Conservation (phyloP, 2,888 invertebrate species). For the Pasiphila rectangulata region DNA sequence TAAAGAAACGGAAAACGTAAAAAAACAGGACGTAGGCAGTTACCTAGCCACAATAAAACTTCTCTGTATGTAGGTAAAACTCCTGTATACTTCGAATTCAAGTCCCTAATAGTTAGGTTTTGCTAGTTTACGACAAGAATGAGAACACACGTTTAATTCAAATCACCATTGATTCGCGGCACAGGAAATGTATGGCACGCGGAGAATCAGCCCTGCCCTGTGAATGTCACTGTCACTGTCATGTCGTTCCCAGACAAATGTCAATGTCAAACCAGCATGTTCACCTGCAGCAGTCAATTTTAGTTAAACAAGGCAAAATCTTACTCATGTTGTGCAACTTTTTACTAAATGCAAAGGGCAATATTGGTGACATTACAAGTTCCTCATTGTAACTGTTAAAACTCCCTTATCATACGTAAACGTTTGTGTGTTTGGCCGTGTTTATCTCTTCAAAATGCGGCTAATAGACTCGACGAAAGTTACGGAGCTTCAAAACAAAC, state of each 20-base stretch:
- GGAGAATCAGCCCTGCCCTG: not conserved
- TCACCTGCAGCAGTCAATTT: constrained; percentile 19
- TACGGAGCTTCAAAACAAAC: constrained; percentile 84
- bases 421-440: constrained; percentile 4
- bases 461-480: constrained; percentile 80
- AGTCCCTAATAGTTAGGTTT: no score
- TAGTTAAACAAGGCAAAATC: constrained; percentile 26
- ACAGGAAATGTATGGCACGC: no score
- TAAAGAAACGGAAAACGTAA: not conserved
- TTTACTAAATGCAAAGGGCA: constrained; percentile 40
- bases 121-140: no score
- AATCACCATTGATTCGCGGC: not conserved
- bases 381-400: constrained; percentile 10
- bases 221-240: constrained; percentile 2
- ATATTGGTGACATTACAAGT: constrained; percentile 27
- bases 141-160: no score
- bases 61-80: no score
- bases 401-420: constrained; percentile 1
- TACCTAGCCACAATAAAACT: constrained; percentile 1
- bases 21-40: not conserved
- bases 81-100: no score
- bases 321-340: constrained; percentile 55
- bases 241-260: constrained; percentile 7
- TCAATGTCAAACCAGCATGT: constrained; percentile 32
- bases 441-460: constrained; percentile 70